Evolutionary conservation across 1,140 invertebrate genomes (phyloP), one percentile per base, ranked within the genome.

Genomic region (Hyphantria cunea): DNA sequence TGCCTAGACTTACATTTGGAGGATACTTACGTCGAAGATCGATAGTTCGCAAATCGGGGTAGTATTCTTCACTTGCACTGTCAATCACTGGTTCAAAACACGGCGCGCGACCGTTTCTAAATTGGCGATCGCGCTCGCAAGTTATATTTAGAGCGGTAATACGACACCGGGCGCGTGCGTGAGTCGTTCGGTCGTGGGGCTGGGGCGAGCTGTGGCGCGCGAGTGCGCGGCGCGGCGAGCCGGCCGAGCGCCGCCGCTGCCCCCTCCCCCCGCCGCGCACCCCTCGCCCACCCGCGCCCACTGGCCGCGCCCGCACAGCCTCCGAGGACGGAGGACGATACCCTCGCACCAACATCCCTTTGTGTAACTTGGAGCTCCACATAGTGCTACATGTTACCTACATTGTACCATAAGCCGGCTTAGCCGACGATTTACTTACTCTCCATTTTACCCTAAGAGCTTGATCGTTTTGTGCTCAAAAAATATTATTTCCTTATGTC

Each of bases 31-130:
- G 60, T 83, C 67, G 78, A 64, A 65, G 69, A 70, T 52, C 54
- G 74, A 65, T 74, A 52, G 52, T 58, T 71, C 56, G 74, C 61
- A 65, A 72, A 69, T 74, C 66, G 65, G 73, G 68, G 65, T 64
- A 73, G 68, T 78, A 70, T 80, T 86, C 86, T 87, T 85, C 84
- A 87, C 80, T 86, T 79, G 75, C 87, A 90, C 87, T 90, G 82
- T 88, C 85, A 90, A 90, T 88, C 87, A 90, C 85, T 86, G 85
- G 86, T 84, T 86, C 80, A 88, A 88, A 86, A 89, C 85, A 89
- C 82, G 84, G 73, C 80, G 83, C 78, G 79, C 78, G 76, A 82
- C 72, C 73, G 82, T 89, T 84, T 85, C 84, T 78, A 86, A 89
- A 89, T 89, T 86, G 86, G 86, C 84, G 86, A 82, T 82, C 82